Evolutionary conservation across 2,797 vertebrate genomes (phyloP), one percentile per base, ranked within the genome.

Genomic region (Hydrophis major): DNA sequence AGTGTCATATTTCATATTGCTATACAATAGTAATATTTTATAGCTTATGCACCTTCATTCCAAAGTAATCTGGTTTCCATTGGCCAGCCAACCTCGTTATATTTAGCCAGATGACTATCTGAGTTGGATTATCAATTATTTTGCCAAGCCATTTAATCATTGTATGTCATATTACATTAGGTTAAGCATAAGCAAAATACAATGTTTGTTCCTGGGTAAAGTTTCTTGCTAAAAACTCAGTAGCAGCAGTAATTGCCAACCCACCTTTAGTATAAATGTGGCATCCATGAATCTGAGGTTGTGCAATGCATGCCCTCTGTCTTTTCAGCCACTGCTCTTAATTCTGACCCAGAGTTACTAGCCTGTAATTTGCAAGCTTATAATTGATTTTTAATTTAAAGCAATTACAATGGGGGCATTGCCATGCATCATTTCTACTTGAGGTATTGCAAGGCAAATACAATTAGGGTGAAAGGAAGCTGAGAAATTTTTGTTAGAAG

Each of bases 341-440:
- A 95, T 93, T 96, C 92, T 96, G 96, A 96, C 95, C 96, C 93
- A 92, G n/a, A 95, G 95, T 96, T 92, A 91, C 94, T 95, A 91
- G 87, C 88, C 94, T 95, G 94, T 96, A 97, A 96, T 96, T 92
- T 97, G 96, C 88, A 92, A 93, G 94, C 93, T 92, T 95, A 96
- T 96, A 97, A 96, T 95, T 96, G 96, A 96, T 96, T 97, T 97
- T 97, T 96, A 96, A 97, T 96, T 96, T 96, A 96, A 96, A 95
- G 95, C 95, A 96, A 95, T 96, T 96, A 96, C 96, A 94, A 96
- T 93, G 92, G 95, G 94, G 93, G 90, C 89, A 55, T 94, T 95
- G 92, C 88, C 78, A 94, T 95, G 93, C 88, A 2, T 94, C 95
- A 93, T 96, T 96, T 95, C 93, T 88, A 96, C 94, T 94, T 95